Evolutionary conservation across 2,888 invertebrate species (phyloP).

Genomic region (Alentia gelatinosa): DNA sequence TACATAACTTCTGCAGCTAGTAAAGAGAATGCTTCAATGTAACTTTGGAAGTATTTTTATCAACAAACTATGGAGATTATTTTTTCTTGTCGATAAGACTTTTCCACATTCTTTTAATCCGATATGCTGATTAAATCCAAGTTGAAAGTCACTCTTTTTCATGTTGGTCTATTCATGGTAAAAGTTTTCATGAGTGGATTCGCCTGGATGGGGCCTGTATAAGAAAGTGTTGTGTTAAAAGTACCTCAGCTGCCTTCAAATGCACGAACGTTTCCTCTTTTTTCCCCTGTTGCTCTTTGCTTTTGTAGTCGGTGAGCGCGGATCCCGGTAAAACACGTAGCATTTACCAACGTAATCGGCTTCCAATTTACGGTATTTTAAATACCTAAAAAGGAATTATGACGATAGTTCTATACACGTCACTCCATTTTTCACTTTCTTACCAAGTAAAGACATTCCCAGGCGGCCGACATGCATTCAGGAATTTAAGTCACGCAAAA

Average conservation of each 20-base stretch:
- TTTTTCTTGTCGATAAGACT: no score
- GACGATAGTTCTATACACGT: not conserved
- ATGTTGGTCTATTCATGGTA: not conserved
- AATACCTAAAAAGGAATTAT: not conserved
- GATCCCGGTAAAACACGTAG: not conserved
- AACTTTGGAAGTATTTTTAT: no score
- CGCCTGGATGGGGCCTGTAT: not conserved
- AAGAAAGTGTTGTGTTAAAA: not conserved
- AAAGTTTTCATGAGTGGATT: not conserved
- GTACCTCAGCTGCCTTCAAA: not conserved
- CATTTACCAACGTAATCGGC: not conserved
- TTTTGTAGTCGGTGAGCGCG: not conserved
- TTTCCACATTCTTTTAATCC: no score
- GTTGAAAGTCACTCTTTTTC: not conserved
- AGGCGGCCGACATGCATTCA: not conserved
- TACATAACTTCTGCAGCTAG: no score
- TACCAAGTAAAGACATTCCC: not conserved
- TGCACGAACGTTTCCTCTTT: not conserved
- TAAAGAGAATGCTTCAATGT: no score
- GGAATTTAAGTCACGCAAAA: not conserved
- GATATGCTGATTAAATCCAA: not conserved
- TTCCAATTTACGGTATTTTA: not conserved
- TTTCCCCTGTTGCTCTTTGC: not conserved
- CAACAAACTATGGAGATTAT: no score
- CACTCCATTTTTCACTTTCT: not conserved